Evolutionary conservation across 2,888 invertebrate genomes (phyloP).

Genomic region (Sepiola atlantica): DNA sequence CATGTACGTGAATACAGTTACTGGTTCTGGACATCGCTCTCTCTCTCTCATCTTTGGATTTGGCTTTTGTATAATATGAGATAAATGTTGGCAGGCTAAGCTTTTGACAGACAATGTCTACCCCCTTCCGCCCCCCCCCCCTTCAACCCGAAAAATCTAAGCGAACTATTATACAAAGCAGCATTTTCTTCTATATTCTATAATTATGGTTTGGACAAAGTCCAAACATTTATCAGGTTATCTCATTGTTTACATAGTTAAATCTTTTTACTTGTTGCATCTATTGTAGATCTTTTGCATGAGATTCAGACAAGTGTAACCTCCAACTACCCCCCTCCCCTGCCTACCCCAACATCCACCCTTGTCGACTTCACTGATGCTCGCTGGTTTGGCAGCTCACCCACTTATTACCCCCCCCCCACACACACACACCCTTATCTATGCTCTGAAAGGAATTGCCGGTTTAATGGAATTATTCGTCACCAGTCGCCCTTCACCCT

Average conservation of each 20-base stretch:
- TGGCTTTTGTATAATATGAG: neutral
- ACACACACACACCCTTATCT: too few relatives aligned
- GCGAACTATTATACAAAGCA: neutral
- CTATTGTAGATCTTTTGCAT: neutral
- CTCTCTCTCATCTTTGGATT: neutral
- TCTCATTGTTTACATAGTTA: slow-evolving; percentile 32
- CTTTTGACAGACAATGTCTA: neutral
- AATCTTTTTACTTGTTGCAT: neutral
- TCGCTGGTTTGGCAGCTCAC: neutral
- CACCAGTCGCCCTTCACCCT: neutral
- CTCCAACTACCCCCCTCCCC: neutral
- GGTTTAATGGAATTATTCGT: neutral
- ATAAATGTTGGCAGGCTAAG: neutral
- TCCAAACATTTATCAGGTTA: slow-evolving; percentile 20
- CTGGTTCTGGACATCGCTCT: neutral
- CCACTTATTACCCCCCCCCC: neutral
- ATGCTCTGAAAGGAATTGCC: neutral
- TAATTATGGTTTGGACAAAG: slow-evolving; percentile 5
- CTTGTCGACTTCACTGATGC: neutral
- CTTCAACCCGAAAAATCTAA: too few relatives aligned
- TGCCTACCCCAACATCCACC: too few relatives aligned
- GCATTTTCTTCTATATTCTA: neutral
- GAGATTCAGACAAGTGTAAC: neutral
- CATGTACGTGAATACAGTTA: neutral
- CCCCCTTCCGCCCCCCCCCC: neutral